Conservation (phyloP, 2,797 vertebrate species). For the Percopsis omiscomaycus region DNA sequence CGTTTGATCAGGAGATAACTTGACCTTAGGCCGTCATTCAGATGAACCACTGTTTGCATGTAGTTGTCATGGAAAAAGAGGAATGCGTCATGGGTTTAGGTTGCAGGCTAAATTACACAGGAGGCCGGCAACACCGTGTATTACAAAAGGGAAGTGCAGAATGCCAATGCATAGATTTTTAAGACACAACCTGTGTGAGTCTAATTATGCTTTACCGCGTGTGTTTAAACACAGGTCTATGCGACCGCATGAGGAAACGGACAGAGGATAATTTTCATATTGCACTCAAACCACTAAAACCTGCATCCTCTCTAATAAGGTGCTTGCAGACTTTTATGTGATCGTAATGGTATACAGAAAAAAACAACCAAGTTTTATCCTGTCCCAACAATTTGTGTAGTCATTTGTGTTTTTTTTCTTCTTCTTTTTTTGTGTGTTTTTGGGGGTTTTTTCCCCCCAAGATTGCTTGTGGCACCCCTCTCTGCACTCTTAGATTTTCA, state of each 20-base stretch:
- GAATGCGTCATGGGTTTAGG: constrained; percentile 60
- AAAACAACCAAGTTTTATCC: constrained; percentile 65
- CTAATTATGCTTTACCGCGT: constrained; percentile 63
- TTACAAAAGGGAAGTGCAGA: constrained; percentile 54
- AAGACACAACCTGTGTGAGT: constrained; percentile 60
- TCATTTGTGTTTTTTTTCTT: constrained; percentile 59
- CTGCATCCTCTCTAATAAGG: constrained; percentile 60
- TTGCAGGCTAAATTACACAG: constrained; percentile 66
- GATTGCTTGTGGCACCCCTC: constrained; percentile 69
- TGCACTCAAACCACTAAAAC: constrained; percentile 52
- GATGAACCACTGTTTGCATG: constrained; percentile 52
- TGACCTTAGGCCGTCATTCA: constrained; percentile 59
- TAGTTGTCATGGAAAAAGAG: constrained; percentile 56
- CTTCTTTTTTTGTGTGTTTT: constrained; percentile 15
- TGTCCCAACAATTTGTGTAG: constrained; percentile 67
- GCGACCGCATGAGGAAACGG: constrained; percentile 50
- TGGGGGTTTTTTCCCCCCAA: constrained; percentile 6
- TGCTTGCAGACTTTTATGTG: constrained; percentile 43
- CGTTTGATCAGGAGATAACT: constrained; percentile 60
- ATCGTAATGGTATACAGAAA: constrained; percentile 60
- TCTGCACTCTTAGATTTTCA: constrained; percentile 72
- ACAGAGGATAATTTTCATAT: constrained; percentile 27
- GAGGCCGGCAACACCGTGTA: constrained; percentile 42
- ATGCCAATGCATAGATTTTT: constrained; percentile 56
- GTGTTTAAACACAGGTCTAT: constrained; percentile 58